Percentiles rank a stretch among this genome's conserved stretches.
These are phyloP conservation scores for Phrynosoma platyrhinos DNA, from an alignment of 2,113 vertebrate species.

Conservation along the genomic window DNA sequence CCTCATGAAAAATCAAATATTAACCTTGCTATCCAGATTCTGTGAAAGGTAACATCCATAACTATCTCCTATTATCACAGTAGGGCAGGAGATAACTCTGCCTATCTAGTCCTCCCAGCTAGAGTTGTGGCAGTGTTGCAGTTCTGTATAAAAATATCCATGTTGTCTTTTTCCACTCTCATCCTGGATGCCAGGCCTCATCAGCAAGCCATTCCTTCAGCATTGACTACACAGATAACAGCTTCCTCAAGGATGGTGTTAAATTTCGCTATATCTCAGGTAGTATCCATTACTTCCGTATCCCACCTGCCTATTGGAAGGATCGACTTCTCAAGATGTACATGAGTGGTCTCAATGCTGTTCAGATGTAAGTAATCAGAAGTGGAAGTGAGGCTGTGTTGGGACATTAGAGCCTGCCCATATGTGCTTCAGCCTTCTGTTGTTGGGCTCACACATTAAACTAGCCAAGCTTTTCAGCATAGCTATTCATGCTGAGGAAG, in stretches of 20 bases:
- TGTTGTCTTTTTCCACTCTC: neutral
- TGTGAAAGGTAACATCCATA: neutral
- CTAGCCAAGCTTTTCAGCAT: rapidly evolving
- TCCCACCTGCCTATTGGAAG: slow-evolving; percentile 89
- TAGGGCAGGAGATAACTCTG: neutral
- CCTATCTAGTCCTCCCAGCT: neutral
- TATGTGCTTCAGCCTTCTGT: neutral
- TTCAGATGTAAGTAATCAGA: slow-evolving; percentile 87
- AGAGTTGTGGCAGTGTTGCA: neutral
- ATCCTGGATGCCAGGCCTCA: neutral
- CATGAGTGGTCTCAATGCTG: slow-evolving; percentile 89
- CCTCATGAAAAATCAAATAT: neutral
- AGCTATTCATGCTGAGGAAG: neutral
- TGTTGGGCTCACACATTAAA: neutral
- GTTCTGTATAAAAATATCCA: neutral
- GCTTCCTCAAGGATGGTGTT: slow-evolving; percentile 87
- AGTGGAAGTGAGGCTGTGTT: neutral
- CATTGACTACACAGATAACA: slow-evolving; percentile 84
- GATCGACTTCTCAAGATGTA: slow-evolving; percentile 93
- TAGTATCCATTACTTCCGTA: slow-evolving; percentile 92
- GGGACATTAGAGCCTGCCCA: neutral
- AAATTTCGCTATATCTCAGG: slow-evolving; percentile 93
- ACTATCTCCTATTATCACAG: neutral
- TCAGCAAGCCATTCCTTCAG: slow-evolving; percentile 78
- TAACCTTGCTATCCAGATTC: neutral